Evolutionary conservation across 2,888 invertebrate species (phyloP), one percentile per base, ranked within the genome.

Genomic region (Diloba caeruleocephala): DNA sequence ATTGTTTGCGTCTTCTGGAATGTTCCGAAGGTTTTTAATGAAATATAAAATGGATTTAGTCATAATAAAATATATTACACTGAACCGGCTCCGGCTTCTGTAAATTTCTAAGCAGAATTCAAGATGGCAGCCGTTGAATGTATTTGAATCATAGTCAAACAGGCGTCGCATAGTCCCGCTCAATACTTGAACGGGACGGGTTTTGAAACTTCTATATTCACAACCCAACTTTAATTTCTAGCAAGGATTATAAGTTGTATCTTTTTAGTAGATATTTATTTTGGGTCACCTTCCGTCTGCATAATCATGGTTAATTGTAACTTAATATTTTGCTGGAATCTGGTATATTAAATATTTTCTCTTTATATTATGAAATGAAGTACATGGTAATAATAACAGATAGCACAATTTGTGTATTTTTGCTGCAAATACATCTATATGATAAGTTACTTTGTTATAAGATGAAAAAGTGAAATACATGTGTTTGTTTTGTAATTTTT

Each of bases 331-430:
- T 54, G 50, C 59, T 53, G 56, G 50, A 60, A 60, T 61, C 63
- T 59, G 65, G 71, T 71, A 45, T 59, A 55, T 53, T 51, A 63
- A 51, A 73, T 52, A 45, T 46, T 43, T 61, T 69, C n/a, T 52
- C 39, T 55, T 62, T 57, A 53, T 65, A 58, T 64, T 43, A 62
- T 59, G 41, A 68, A 59, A 61, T 58, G 25, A 78, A 80, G 81
- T 81, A 81, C 81, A 81, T 68, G 55, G 44, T 69, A 70, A 73
- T 67, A 51, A 61, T 65, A 74, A 68, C 48, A 44, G 58, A 59
- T 79, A 79, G 78, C 81, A 81, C 81, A 80, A 79, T 81, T 71
- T 63, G 71, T 72, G 64, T 72, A 68, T 61, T 62, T 59, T 71
- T 59, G 42, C 49, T 58, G 62, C 54, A 55, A 21, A 68, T 66